phyloP scores from a whole-genome alignment of 2,113 vertebrate genomes.

The Lophura nycthemera region DNA sequence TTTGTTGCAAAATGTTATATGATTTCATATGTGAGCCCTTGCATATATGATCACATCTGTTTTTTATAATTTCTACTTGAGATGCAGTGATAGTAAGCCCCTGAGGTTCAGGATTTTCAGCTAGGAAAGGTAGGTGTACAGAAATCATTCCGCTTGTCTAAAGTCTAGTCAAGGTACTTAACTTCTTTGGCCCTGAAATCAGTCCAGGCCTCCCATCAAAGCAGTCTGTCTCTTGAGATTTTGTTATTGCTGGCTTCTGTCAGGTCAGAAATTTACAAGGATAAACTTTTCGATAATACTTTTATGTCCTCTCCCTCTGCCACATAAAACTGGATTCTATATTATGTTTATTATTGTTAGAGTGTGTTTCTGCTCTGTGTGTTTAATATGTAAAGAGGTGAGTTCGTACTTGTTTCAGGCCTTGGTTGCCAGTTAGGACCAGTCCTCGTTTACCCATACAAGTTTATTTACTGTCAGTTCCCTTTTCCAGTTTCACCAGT shows the following conservation, averaged over 20 bases:
- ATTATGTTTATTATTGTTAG: constrained; percentile 46
- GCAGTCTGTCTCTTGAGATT: constrained; percentile 37
- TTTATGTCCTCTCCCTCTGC: background rate
- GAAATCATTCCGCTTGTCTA: constrained; percentile 47
- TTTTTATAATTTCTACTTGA: rapidly evolving
- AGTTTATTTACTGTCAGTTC: constrained; percentile 47
- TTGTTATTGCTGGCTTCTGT: constrained; percentile 44
- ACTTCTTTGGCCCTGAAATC: constrained; percentile 55
- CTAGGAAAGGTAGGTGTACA: background rate
- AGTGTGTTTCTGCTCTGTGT: background rate
- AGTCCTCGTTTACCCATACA: constrained; percentile 8
- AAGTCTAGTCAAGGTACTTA: constrained; percentile 61
- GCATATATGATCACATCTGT: background rate
- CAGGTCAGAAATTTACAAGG: constrained; percentile 31
- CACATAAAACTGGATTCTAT: constrained; percentile 31
- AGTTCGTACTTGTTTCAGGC: constrained; percentile 44
- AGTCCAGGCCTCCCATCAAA: constrained; percentile 19
- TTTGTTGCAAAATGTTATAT: background rate
- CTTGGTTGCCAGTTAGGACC: constrained; percentile 35
- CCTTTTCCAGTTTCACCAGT: constrained; percentile 39
- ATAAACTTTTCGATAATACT: background rate
- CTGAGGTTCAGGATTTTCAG: constrained; percentile 5
- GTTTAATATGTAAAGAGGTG: constrained; percentile 38
- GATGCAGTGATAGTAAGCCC: background rate
- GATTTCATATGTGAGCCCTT: background rate